Percentiles rank a stretch among this genome's conserved stretches.
Conservation (phyloP, 2,797 vertebrate species). For the Phrynocephalus forsythii region DNA sequence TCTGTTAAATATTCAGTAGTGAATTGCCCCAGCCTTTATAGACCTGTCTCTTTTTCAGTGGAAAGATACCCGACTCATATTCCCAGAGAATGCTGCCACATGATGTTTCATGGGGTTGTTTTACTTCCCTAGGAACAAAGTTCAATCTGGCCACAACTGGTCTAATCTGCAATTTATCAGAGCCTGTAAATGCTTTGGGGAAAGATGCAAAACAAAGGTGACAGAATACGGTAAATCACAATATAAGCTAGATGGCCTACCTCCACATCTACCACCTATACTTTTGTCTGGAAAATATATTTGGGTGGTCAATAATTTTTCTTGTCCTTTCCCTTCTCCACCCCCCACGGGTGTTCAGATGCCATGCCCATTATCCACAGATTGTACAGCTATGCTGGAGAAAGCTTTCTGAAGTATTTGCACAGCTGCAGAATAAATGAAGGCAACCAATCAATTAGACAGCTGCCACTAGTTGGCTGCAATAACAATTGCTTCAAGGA, state of each 20-base stretch:
- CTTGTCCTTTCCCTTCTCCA: constrained; percentile 17
- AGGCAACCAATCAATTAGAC: constrained; percentile 68
- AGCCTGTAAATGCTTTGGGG: constrained; percentile 68
- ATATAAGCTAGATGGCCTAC: constrained; percentile 60
- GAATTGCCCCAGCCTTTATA: constrained; percentile 51
- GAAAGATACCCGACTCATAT: constrained; percentile 75
- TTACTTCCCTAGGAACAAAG: constrained; percentile 75
- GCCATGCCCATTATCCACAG: background rate
- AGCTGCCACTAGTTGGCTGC: constrained; percentile 67
- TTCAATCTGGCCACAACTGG: constrained; percentile 71
- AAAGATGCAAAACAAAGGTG: constrained; percentile 67
- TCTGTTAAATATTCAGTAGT: fast-evolving
- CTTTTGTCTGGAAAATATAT: constrained; percentile 62
- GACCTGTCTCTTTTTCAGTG: constrained; percentile 62
- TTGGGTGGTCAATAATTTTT: constrained; percentile 38
- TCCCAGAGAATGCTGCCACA: constrained; percentile 69
- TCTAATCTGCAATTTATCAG: constrained; percentile 75
- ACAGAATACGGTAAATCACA: constrained; percentile 70
- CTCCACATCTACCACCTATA: constrained; percentile 60
- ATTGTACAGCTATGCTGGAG: background rate
- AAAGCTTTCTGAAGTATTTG: constrained; percentile 67
- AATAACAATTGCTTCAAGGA: constrained; percentile 60
- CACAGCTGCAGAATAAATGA: constrained; percentile 76
- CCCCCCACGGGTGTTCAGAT: background rate
- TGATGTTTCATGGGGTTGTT: constrained; percentile 76